Conservation (phyloP, 2,888 invertebrate species). For the Eledona agricola region DNA sequence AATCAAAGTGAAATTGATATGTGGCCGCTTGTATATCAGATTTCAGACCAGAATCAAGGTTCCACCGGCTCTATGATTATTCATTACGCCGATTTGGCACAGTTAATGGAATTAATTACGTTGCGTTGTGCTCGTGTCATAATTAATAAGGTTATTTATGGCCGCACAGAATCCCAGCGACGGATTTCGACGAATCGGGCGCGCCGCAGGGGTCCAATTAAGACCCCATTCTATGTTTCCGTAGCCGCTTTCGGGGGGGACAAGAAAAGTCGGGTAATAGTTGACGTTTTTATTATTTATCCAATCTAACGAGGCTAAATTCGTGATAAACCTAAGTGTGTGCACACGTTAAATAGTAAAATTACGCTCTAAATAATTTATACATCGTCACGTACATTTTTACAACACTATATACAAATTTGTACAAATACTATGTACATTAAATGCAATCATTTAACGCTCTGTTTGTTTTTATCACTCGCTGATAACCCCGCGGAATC, state of each 20-base stretch:
- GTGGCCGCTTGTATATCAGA: conserved; percentile 39
- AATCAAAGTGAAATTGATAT: conserved; percentile 49
- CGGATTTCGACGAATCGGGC: conserved; percentile 46
- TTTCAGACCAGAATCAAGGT: no score
- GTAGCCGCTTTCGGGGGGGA: conserved; percentile 1
- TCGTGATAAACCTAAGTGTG: conserved; percentile 6
- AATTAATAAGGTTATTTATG: conserved; percentile 18
- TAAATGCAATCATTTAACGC: conserved; percentile 39
- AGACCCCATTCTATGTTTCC: conserved; percentile 58
- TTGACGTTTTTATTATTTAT: conserved; percentile 22
- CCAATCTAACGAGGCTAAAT: conserved; percentile 22
- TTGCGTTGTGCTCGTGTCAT: conserved; percentile 7
- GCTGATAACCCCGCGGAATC: conserved; percentile 44
- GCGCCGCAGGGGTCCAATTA: conserved; percentile 61
- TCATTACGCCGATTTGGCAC: conserved; percentile 23
- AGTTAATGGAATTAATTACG: conserved; percentile 28
- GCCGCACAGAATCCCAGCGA: conserved; percentile 33
- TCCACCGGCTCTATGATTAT: conserved; percentile 3
- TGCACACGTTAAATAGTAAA: conserved; percentile 29
- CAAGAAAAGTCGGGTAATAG: conserved; percentile 20
- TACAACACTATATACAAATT: conserved; percentile 50
- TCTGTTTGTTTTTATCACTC: conserved; percentile 42
- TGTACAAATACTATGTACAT: conserved; percentile 41
- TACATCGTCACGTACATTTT: conserved; percentile 43
- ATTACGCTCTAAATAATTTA: conserved; percentile 47